phyloP scores from a whole-genome alignment of 2,888 invertebrate genomes.

The Tuta absoluta region DNA sequence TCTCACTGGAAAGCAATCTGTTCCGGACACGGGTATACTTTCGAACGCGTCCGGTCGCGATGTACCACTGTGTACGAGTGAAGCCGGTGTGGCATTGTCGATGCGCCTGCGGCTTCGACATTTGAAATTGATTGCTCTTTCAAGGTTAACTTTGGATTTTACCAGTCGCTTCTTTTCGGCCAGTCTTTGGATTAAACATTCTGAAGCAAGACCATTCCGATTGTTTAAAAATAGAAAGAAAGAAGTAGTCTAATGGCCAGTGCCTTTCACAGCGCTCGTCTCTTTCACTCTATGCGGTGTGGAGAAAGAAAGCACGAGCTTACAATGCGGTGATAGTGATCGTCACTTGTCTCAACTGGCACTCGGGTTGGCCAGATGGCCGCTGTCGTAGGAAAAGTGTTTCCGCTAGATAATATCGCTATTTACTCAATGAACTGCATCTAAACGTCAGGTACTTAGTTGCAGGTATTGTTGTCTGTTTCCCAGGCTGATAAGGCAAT shows the following conservation, averaged over 20 bases:
- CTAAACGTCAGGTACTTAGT: background rate
- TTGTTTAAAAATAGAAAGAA: conserved; percentile 5
- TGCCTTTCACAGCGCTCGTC: conserved; percentile 28
- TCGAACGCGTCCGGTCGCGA: conserved; percentile 67
- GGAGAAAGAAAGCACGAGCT: conserved; percentile 28
- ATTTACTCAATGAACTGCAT: background rate
- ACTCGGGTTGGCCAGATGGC: background rate
- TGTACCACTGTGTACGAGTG: conserved; percentile 63
- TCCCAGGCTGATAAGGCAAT: conserved; percentile 5
- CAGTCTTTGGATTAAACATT: background rate
- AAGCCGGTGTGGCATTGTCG: conserved; percentile 45
- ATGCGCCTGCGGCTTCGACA: conserved; percentile 45
- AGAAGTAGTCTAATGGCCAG: conserved; percentile 14
- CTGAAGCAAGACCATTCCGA: background rate
- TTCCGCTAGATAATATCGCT: conserved; percentile 8
- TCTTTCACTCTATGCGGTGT: conserved; percentile 27
- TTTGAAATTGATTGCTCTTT: conserved; percentile 32
- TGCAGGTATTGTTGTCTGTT: conserved; percentile 7
- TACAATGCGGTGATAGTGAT: conserved; percentile 21
- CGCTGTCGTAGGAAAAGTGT: conserved; percentile 20
- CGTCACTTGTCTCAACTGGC: conserved; percentile 13
- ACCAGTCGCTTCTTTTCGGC: background rate
- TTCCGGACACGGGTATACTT: conserved; percentile 63
- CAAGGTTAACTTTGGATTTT: conserved; percentile 26
- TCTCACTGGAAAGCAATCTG: conserved; percentile 63